phyloP scores from a whole-genome alignment of 2,888 invertebrate genomes.

The Agonopterix heracliana region DNA sequence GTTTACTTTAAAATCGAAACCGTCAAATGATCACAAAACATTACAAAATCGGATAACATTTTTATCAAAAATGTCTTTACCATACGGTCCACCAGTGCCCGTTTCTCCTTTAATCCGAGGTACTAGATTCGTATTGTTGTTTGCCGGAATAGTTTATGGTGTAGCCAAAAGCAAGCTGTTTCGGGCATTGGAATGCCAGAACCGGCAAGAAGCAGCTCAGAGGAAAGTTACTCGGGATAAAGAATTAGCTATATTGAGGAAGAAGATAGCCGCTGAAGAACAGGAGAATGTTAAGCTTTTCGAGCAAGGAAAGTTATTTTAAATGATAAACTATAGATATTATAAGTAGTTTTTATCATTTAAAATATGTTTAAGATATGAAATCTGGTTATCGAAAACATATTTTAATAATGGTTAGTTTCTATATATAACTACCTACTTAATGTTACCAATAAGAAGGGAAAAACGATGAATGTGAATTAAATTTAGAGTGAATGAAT shows the following conservation, averaged over 20 bases:
- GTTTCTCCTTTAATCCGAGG: constrained; percentile 64
- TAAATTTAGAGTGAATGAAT: too few species aligned
- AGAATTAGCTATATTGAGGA: constrained; percentile 38
- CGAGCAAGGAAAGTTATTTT: constrained; percentile 49
- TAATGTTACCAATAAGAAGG: too few species aligned
- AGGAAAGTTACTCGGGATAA: constrained; percentile 47
- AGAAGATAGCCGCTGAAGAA: constrained; percentile 47
- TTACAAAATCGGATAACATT: too few species aligned
- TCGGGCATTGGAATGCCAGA: constrained; percentile 13
- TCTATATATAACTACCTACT: too few species aligned
- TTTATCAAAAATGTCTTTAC: constrained; percentile 12
- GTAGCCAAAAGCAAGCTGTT: constrained; percentile 43
- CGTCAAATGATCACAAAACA: constrained; percentile 14
- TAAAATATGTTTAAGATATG: too few species aligned
- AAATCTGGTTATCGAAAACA: too few species aligned
- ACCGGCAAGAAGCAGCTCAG: constrained; percentile 37
- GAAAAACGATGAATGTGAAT: too few species aligned
- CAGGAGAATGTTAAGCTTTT: constrained; percentile 34
- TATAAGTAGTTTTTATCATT: too few species aligned
- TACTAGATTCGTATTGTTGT: constrained; percentile 41
- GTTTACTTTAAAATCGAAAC: constrained; percentile 30
- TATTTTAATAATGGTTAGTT: too few species aligned
- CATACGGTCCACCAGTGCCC: constrained; percentile 48
- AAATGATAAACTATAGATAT: too few species aligned
- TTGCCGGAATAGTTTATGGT: constrained; percentile 57